A percentile compares a stretch with the other conserved stretches of the same genome.
phyloP scores from a whole-genome alignment of 2,113 vertebrate genomes.

The Rhinichthys klamathensis region DNA sequence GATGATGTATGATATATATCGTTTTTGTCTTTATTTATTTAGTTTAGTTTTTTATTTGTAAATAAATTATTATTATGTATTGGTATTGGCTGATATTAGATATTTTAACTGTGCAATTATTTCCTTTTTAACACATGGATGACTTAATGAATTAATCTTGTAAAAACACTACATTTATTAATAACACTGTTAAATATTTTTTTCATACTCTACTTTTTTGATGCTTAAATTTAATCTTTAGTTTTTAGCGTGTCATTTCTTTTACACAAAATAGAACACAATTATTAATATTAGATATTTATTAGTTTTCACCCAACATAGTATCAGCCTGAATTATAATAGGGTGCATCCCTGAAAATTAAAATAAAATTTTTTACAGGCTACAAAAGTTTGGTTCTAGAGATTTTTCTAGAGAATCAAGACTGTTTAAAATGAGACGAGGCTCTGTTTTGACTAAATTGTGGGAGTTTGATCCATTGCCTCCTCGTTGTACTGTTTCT shows the following conservation, averaged over 20 bases:
- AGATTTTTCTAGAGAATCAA: not conserved
- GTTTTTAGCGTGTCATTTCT: too few species aligned
- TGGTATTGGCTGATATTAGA: not conserved
- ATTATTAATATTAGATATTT: too few species aligned
- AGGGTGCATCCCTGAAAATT: not conserved
- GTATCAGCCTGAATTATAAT: not conserved
- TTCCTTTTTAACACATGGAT: not conserved
- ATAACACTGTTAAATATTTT: not conserved
- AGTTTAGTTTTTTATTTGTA: not conserved
- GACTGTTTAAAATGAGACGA: not conserved
- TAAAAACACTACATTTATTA: not conserved
- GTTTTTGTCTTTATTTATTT: too few species aligned
- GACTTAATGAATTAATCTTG: not conserved
- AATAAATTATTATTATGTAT: not conserved
- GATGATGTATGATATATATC: not conserved
- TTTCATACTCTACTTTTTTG: not conserved
- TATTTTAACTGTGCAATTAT: not conserved
- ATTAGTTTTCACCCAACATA: too few species aligned
- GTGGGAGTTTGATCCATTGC: not conserved
- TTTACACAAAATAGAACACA: too few species aligned
- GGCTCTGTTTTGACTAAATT: not conserved
- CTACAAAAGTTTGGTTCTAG: not conserved
- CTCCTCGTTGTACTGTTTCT: not conserved
- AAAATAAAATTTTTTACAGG: not conserved
- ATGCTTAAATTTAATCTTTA: not conserved